Evolutionary conservation across 2,888 invertebrate species (phyloP).

Genomic region (Diarsia rubi): DNA sequence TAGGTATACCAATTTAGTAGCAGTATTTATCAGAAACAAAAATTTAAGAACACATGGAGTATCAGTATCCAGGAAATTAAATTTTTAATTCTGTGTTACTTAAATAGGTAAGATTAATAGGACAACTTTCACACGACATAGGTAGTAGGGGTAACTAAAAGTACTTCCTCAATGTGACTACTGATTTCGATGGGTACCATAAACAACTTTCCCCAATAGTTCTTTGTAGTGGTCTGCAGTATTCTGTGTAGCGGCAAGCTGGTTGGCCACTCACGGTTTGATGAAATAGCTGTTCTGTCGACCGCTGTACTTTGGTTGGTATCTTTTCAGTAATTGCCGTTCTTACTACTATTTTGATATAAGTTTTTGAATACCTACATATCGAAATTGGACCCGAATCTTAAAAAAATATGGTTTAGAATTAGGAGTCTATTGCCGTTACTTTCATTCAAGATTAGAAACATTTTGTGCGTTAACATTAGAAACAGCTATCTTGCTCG

Average conservation of each 20-base stretch:
- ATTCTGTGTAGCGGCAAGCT: conserved; percentile 21
- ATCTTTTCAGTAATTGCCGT: conserved; percentile 9
- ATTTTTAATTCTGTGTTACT: conserved; percentile 35
- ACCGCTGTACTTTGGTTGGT: conserved; percentile 1
- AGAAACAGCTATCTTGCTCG: background rate
- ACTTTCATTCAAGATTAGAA: background rate
- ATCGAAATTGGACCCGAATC: background rate
- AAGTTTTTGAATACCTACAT: background rate
- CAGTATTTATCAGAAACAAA: conserved; percentile 35
- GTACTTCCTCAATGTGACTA: conserved; percentile 3
- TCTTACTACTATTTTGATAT: background rate
- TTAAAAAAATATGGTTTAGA: background rate
- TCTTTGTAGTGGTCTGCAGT: conserved; percentile 22
- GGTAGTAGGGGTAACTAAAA: background rate
- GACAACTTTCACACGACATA: conserved; percentile 23
- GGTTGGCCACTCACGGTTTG: conserved; percentile 40
- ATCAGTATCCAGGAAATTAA: conserved; percentile 3
- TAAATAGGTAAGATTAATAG: background rate
- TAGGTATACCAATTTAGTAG: conserved; percentile 13
- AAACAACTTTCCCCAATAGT: conserved; percentile 26
- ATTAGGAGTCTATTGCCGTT: background rate
- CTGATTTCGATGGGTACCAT: conserved; percentile 24
- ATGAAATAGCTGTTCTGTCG: conserved; percentile 10
- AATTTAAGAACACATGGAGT: conserved; percentile 16
- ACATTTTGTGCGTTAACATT: background rate